Evolutionary conservation across 1,140 invertebrate species (phyloP), one percentile per base, ranked within the genome.

Genomic region (Ptiloglossa arizonensis): DNA sequence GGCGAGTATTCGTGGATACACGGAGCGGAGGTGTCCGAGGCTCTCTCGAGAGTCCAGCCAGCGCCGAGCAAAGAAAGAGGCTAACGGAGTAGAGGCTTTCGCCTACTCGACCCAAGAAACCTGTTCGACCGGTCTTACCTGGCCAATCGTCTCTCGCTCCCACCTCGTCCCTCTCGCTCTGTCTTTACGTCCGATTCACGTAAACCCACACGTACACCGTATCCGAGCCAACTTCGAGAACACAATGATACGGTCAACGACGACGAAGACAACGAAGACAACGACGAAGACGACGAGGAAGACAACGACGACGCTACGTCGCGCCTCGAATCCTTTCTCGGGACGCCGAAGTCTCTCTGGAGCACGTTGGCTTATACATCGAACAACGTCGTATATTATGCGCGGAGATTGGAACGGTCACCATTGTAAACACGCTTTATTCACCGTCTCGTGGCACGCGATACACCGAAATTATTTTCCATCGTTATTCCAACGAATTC

Each of bases 61-160:
- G 38, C 41, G 66, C 35, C 48, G 83, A 48, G 80, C 57, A 75
- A 86, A 83, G 82, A 87, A 86, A 86, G 87, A 90, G 89, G 88
- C 89, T 90, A 90, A 91, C 89, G 90, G 89, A 90, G 88, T 90
- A 89, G 86, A 90, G 85, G 86, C 87, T 90, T 90, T 90, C 89
- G 89, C 89, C 89, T 90, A 90, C 89, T 88, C 86, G 85, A 87
- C 84, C 81, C 81, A 81, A 87, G 83, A 89, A 92, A 91, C 90
- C 89, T 87, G 90, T 90, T 87, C 76, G 86, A 92, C 91, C 91
- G 90, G 91, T 92, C 89, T 90, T 86, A 77, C 89, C 75, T 75
- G 80, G 70, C 66, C 82, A 76, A 88, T 84, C 85, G 69, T 69
- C 64, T 82, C 52, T 52, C n/a, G 46, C 63, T 66, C 69, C 66